phyloP scores from a whole-genome alignment of 2,797 vertebrate species.

The Leucoraja ocellata region DNA sequence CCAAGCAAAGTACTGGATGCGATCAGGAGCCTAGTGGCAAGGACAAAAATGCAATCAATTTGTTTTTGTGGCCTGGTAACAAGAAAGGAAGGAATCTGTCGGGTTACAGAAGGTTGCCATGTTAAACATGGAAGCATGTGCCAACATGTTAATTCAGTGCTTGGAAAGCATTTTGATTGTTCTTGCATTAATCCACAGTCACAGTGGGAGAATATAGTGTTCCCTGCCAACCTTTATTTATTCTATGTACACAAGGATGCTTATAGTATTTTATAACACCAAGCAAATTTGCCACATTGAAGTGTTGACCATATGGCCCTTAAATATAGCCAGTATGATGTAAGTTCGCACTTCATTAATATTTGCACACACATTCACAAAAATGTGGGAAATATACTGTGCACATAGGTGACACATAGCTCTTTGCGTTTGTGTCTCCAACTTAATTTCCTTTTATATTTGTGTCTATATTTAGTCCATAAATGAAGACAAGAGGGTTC shows the following conservation, averaged over 20 bases:
- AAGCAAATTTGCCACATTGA: neutral
- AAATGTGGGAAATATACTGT: neutral
- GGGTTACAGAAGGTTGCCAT: neutral
- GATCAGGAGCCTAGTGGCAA: neutral
- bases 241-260: neutral
- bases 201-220: neutral
- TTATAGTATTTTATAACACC: neutral
- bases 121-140: neutral
- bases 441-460: neutral
- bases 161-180: neutral
- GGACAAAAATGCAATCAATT: neutral
- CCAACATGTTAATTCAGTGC: neutral
- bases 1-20: neutral
- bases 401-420: neutral
- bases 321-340: constrained; percentile 9
- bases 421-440: neutral
- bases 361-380: constrained; percentile 10
- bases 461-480: no score
- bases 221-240: neutral
- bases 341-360: neutral
- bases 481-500: neutral
- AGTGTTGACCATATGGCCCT: constrained; percentile 23
- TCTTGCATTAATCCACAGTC: neutral
- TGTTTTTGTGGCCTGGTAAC: neutral
- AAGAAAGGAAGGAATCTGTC: neutral